Evolutionary conservation across 2,888 invertebrate genomes (phyloP).

Genomic region (Notocelia uddmanniana): DNA sequence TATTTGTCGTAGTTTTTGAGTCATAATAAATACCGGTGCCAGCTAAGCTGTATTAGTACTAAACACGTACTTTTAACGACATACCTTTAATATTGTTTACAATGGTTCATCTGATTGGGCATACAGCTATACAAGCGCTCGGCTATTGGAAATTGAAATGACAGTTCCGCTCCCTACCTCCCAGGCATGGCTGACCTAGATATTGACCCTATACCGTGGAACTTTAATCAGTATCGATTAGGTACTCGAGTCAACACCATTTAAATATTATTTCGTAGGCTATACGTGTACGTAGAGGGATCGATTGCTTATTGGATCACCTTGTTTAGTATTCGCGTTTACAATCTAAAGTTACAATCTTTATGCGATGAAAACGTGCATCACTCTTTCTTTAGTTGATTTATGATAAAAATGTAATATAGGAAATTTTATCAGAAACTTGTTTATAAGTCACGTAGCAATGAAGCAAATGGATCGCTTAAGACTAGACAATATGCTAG

Average conservation of each 20-base stretch:
- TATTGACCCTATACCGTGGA: slow-evolving; percentile 43
- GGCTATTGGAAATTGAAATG: slow-evolving; percentile 35
- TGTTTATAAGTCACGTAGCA: neutral
- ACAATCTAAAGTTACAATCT: neutral
- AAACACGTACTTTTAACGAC: neutral
- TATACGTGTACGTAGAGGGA: neutral
- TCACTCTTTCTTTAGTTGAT: neutral
- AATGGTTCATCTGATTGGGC: slow-evolving; percentile 9
- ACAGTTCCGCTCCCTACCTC: slow-evolving; percentile 32
- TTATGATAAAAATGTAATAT: neutral
- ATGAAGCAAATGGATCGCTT: neutral
- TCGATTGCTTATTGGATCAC: neutral
- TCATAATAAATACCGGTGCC: neutral
- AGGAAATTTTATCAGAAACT: neutral
- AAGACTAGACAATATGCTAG: neutral
- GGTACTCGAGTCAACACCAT: slow-evolving; percentile 15
- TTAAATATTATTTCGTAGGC: slow-evolving; percentile 8
- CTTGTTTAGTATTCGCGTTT: neutral
- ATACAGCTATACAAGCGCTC: neutral
- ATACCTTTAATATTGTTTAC: neutral
- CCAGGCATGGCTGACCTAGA: slow-evolving; percentile 41
- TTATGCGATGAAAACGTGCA: neutral
- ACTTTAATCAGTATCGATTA: slow-evolving; percentile 45
- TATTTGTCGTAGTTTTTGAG: neutral
- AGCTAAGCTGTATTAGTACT: neutral